Base-by-base conservation (phyloP, 2,888 invertebrate species). In the Cephus rjabovi region DNA sequence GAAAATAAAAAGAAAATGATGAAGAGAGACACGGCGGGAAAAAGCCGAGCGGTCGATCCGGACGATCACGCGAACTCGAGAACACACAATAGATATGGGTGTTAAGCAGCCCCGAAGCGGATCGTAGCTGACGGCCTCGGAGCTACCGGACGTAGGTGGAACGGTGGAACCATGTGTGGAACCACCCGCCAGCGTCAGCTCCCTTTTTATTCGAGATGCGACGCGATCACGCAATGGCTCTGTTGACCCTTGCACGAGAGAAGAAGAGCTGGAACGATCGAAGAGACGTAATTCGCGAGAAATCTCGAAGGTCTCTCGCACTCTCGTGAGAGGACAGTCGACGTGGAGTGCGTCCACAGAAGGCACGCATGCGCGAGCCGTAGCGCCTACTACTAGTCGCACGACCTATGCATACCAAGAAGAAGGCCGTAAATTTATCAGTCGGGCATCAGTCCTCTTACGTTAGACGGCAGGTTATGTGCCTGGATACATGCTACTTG, bases 101-200 rank as follows among this genome's bases (percentile, higher is more conserved):
- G 40, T 40, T 40, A 15, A 40, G 40, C 40, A 40, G 40, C 40
- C 40, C 40, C 40, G 40, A 40, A 40, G 40, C 40, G 4, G 15
- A 15, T 40, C 40, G 76, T 80, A 75, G 76, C 82, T 80, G 82
- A 85, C 83, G 83, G 87, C 86, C 83, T 81, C 83, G 79, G 83
- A 83, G 84, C 81, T 84, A 85, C 89, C 89, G 90, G 89, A 90
- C 89, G 86, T 89, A 87, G 88, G 89, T 88, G 89, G 85, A 85
- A 84, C 86, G 9, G 34, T 34, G 34, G 34, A 34, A 34, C 34
- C 34, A 34, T 12, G 35, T 12, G 35, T 35, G 35, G 85, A 85
- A 84, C 86, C 89, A 88, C 89, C 89, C 88, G 88, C 90, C 88
- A 89, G 87, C 85, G 84, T 85, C 84, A 83, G 85, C 86, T 85